A percentile compares a stretch with the other conserved stretches of the same genome.
phyloP scores from a whole-genome alignment of 2,113 vertebrate species.

The Dasypus novemcinctus region DNA sequence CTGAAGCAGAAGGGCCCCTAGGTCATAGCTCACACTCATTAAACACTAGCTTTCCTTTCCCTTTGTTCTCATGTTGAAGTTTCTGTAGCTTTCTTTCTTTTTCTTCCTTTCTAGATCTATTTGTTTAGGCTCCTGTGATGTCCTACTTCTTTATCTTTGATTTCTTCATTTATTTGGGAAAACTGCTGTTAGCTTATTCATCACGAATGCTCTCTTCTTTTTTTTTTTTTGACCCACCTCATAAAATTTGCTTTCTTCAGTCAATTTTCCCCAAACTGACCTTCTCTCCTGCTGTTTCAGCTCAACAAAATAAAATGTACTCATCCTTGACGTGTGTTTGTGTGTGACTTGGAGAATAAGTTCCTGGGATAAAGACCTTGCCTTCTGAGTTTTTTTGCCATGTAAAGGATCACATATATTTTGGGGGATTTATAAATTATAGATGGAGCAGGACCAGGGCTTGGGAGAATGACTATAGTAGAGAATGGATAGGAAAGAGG shows the following conservation, averaged over 20 bases:
- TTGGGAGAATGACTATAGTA: neutral
- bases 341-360: neutral
- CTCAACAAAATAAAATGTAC: neutral
- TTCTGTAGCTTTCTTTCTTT: neutral
- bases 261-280: constrained; percentile 12
- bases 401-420: neutral
- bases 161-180: neutral
- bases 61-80: neutral
- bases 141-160: neutral
- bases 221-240: neutral
- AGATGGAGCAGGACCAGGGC: neutral
- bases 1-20: neutral
- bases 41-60: rapidly evolving
- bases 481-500: neutral
- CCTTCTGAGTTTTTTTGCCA: neutral
- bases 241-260: neutral
- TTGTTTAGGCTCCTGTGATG: neutral
- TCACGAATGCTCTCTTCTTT: neutral
- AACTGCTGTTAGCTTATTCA: neutral
- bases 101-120: neutral
- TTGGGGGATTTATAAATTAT: constrained; percentile 13
- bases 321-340: neutral
- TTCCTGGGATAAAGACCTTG: neutral
- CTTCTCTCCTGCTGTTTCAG: neutral
- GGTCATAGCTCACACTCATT: neutral